phyloP scores from a whole-genome alignment of 2,113 vertebrate species.

The Seriola aureovittata region DNA sequence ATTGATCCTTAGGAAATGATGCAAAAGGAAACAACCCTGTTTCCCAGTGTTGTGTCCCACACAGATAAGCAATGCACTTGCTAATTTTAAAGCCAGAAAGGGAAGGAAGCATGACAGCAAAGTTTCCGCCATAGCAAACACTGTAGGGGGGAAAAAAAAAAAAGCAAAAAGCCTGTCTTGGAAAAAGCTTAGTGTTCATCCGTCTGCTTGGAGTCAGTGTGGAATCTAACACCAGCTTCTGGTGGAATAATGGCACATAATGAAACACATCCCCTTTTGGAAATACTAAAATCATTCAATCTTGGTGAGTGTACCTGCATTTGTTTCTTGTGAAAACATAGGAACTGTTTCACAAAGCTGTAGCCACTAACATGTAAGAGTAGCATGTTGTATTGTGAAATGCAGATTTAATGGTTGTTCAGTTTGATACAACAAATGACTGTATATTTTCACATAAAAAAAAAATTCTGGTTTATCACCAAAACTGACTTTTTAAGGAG shows the following conservation, averaged over 20 bases:
- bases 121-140: slow-evolving; percentile 91
- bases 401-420: background rate
- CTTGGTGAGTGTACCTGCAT: slow-evolving; percentile 75
- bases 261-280: slow-evolving; percentile 76
- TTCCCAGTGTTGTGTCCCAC: slow-evolving; percentile 89
- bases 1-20: slow-evolving; percentile 92
- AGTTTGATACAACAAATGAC: background rate
- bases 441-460: background rate
- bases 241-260: slow-evolving; percentile 90
- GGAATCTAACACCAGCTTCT: slow-evolving; percentile 51
- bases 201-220: slow-evolving; percentile 30
- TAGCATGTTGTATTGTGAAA: background rate
- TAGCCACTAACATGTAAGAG: background rate
- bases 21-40: slow-evolving; percentile 91
- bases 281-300: slow-evolving; percentile 79
- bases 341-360: background rate
- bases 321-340: slow-evolving; percentile 10
- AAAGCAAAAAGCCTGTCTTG: slow-evolving; percentile 58
- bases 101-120: slow-evolving; percentile 95
- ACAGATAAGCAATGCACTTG: slow-evolving; percentile 92
- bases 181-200: slow-evolving; percentile 65
- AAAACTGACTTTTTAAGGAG: background rate
- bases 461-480: background rate
- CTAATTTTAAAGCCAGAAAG: slow-evolving; percentile 92
- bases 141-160: slow-evolving; percentile 42